Evolutionary conservation across 2,888 invertebrate species (phyloP).

Genomic region (Heliconius hortense): DNA sequence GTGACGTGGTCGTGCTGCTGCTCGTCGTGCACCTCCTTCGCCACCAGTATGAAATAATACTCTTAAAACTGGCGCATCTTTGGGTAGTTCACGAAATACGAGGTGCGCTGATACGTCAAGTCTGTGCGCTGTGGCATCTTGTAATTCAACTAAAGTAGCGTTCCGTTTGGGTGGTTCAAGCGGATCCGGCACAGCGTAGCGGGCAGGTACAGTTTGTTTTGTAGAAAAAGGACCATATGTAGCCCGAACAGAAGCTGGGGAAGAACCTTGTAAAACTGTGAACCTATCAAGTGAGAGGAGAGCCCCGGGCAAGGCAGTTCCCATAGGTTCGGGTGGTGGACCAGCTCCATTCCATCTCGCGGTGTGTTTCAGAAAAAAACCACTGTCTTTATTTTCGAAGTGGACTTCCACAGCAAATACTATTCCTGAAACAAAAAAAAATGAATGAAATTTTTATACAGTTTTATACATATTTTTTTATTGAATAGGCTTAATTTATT

Average conservation of each 20-base stretch:
- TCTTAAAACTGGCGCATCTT: conserved; percentile 94
- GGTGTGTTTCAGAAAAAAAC: conserved; percentile 93
- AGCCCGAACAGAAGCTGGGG: conserved; percentile 94
- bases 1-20: conserved; percentile 86
- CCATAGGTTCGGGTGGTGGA: conserved; percentile 72
- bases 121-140: conserved; percentile 87
- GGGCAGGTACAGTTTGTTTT: conserved; percentile 95
- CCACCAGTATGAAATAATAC: conserved; percentile 96
- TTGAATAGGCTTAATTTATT: neutral
- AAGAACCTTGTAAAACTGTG: conserved; percentile 94
- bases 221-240: conserved; percentile 97
- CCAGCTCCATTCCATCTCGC: conserved; percentile 86
- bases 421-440: conserved; percentile 79
- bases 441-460: neutral
- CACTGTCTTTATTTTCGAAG: conserved; percentile 95
- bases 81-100: conserved; percentile 92
- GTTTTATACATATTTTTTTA: conserved; percentile 38
- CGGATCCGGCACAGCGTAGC: conserved; percentile 93
- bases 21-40: conserved; percentile 89
- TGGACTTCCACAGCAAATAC: conserved; percentile 91
- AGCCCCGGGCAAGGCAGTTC: conserved; percentile 83
- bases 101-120: conserved; percentile 96
- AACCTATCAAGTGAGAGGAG: conserved; percentile 93
- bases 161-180: conserved; percentile 84
- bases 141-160: conserved; percentile 81